phyloP scores from a whole-genome alignment of 1,140 invertebrate genomes.

The Drosophila nasuta region DNA sequence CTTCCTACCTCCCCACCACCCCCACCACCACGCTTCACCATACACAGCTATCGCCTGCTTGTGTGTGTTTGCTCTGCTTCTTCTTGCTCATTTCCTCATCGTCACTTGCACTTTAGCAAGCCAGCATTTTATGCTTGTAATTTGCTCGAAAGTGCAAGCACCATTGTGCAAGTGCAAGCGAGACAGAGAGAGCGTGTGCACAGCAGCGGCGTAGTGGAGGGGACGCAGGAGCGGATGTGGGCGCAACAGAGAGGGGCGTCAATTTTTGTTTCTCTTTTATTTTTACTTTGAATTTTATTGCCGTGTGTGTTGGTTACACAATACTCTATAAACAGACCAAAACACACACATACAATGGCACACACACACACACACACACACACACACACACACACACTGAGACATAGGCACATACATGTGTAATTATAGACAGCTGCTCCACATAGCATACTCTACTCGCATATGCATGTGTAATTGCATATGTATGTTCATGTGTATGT shows the following conservation, averaged over 20 bases:
- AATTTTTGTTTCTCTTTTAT: slow-evolving; percentile 48
- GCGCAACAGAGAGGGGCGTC: slow-evolving; percentile 5
- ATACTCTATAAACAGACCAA: slow-evolving; percentile 51
- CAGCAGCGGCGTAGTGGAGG: neutral
- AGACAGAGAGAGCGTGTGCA: neutral
- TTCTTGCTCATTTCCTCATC: slow-evolving; percentile 30
- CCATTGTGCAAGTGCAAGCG: neutral
- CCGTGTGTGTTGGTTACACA: slow-evolving; percentile 52
- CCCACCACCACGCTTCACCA: neutral
- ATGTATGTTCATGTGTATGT: neutral
- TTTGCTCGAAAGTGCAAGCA: slow-evolving; percentile 30
- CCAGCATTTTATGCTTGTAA: slow-evolving; percentile 50
- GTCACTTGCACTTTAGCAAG: slow-evolving; percentile 49
- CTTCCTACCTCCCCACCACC: neutral
- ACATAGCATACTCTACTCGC: slow-evolving; percentile 31
- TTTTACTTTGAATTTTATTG: slow-evolving; percentile 53
- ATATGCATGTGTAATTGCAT: slow-evolving; percentile 1
- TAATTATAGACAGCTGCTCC: slow-evolving; percentile 58
- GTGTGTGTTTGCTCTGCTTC: neutral
- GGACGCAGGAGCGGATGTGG: neutral
- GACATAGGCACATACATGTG: slow-evolving; percentile 27
- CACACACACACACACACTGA: slow-evolving; percentile 20
- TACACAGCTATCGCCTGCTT: neutral
- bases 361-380: slow-evolving; percentile 21
- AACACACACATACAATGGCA: slow-evolving; percentile 10